Evolutionary conservation across 2,888 invertebrate species (phyloP).

Genomic region (Lissocephala sabroskyi): DNA sequence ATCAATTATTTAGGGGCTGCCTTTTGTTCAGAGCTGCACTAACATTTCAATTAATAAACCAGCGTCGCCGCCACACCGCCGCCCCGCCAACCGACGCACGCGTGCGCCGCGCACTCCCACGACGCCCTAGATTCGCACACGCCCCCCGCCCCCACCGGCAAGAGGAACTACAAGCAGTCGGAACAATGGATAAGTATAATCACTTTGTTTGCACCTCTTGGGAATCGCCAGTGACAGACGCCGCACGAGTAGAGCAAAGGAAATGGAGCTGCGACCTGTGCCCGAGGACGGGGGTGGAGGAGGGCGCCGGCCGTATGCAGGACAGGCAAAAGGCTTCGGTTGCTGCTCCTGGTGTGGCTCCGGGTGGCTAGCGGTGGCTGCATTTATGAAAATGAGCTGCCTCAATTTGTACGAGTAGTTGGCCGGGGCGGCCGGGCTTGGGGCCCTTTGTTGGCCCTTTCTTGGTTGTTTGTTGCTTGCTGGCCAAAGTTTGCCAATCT

Average conservation of each 20-base stretch:
- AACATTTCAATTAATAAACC: conserved; percentile 55
- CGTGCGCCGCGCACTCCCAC: conserved; percentile 25
- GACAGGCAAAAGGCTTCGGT: too few relatives aligned
- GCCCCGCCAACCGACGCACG: conserved; percentile 10
- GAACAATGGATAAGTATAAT: conserved; percentile 66
- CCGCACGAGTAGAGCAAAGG: conserved; percentile 47
- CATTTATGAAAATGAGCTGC: conserved; percentile 59
- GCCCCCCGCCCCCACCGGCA: conserved; percentile 5
- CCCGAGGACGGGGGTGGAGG: too few relatives aligned
- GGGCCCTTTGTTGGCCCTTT: conserved; percentile 26
- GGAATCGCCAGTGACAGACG: conserved; percentile 64
- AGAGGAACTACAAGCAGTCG: conserved; percentile 28
- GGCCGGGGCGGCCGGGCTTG: conserved; percentile 57
- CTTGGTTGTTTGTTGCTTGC: not conserved
- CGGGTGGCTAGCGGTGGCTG: conserved; percentile 10
- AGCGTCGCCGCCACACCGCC: conserved; percentile 23
- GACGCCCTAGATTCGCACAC: conserved; percentile 18
- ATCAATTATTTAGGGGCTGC: conserved; percentile 65
- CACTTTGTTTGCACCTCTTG: conserved; percentile 69
- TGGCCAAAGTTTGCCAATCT: not conserved
- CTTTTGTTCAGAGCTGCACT: conserved; percentile 44
- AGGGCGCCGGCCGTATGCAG: too few relatives aligned
- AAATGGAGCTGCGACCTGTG: conserved; percentile 13
- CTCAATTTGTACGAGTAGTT: too few relatives aligned
- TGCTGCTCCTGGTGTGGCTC: too few relatives aligned